These are phyloP conservation scores for Caprella mutica DNA, from an alignment of 2,888 invertebrate species.

Conservation along the genomic window DNA sequence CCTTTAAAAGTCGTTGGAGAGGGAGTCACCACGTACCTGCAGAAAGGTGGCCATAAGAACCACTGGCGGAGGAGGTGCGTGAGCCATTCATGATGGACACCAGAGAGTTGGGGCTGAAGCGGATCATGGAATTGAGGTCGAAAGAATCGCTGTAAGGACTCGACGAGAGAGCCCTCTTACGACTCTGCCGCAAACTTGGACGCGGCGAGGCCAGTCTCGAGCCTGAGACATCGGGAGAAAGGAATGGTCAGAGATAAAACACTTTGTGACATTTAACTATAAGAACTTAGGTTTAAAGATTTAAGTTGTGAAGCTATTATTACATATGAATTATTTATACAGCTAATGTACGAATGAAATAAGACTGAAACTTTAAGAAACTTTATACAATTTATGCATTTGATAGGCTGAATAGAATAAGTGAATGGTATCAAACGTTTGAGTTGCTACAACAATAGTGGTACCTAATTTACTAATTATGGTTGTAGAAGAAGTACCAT, in stretches of 20 bases:
- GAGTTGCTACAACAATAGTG: too few relatives aligned
- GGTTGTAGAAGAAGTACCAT: too few relatives aligned
- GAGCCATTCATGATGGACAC: slow-evolving; percentile 70
- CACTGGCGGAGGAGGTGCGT: slow-evolving; percentile 76
- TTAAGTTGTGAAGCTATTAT: too few relatives aligned
- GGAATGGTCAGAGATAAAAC: background rate
- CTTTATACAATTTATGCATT: too few relatives aligned
- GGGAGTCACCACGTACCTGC: slow-evolving; percentile 70
- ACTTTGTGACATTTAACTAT: background rate
- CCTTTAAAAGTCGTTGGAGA: too few relatives aligned
- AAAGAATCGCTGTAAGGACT: slow-evolving; percentile 86
- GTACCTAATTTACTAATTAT: too few relatives aligned
- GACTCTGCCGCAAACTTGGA: slow-evolving; percentile 37
- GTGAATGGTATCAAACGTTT: too few relatives aligned
- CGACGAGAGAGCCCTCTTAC: slow-evolving; percentile 85
- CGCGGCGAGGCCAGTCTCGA: slow-evolving; percentile 31
- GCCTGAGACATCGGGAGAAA: slow-evolving; percentile 13
- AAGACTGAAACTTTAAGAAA: too few relatives aligned
- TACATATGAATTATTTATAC: too few relatives aligned
- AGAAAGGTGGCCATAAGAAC: slow-evolving; percentile 92
- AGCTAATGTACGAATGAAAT: too few relatives aligned
- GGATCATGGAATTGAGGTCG: slow-evolving; percentile 88
- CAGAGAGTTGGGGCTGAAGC: slow-evolving; percentile 85
- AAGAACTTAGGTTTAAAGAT: too few relatives aligned
- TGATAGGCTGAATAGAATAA: too few relatives aligned